A percentile compares a stretch with the other conserved stretches of the same genome.
Conservation (phyloP, 2,888 invertebrate species). For the Entomobrya proxima region DNA sequence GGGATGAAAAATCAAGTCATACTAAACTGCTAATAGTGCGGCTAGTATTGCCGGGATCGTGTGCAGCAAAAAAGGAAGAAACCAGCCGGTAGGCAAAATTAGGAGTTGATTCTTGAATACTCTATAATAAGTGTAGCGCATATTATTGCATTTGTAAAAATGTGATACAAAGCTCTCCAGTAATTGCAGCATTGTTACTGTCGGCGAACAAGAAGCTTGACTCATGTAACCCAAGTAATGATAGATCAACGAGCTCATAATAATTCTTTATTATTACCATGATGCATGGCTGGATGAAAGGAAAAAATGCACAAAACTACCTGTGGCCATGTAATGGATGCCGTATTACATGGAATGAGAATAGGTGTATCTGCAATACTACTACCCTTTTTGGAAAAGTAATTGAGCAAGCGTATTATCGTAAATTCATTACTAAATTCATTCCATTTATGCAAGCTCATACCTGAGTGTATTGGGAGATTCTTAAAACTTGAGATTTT, state of each 20-base stretch:
- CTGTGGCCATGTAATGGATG: slow-evolving; percentile 26
- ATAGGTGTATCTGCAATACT: neutral
- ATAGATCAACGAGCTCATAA: slow-evolving; percentile 63
- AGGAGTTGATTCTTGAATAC: neutral
- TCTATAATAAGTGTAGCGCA: neutral
- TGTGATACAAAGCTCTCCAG: slow-evolving; percentile 22
- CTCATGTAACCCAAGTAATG: slow-evolving; percentile 61
- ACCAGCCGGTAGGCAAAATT: slow-evolving; percentile 46
- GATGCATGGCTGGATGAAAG: neutral
- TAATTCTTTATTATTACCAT: slow-evolving; percentile 42
- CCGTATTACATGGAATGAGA: neutral
- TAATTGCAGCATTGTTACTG: slow-evolving; percentile 28
- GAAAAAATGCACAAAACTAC: slow-evolving; percentile 12
- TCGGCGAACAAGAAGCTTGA: slow-evolving; percentile 43
- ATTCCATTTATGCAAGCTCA: too few relatives aligned
- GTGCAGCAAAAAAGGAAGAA: slow-evolving; percentile 18
- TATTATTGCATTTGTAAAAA: neutral
- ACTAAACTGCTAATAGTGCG: too few relatives aligned
- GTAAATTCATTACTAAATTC: too few relatives aligned
- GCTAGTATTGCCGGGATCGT: neutral
- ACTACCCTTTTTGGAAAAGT: neutral
- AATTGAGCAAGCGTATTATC: neutral
- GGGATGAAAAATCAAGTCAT: slow-evolving; percentile 29
- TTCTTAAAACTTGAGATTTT: too few relatives aligned
- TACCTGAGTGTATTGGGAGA: too few relatives aligned